These are phyloP conservation scores for Eutolmus rufibarbis DNA, from an alignment of 2,888 invertebrate species.

Conservation along the genomic window DNA sequence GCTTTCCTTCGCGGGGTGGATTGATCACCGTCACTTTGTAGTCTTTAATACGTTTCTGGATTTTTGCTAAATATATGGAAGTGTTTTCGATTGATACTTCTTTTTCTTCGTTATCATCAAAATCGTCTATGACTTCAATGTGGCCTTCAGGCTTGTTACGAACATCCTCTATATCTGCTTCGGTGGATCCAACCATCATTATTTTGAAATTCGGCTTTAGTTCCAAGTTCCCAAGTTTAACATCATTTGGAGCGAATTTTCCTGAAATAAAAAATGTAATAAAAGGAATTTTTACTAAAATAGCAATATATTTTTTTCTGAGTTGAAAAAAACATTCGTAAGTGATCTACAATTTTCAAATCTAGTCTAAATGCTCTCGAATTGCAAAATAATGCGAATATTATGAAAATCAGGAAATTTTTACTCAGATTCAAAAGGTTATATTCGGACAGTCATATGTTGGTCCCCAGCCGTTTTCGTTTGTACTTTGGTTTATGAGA, in stretches of 20 bases:
- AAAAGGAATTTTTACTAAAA: too few relatives aligned
- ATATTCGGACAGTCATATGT: too few relatives aligned
- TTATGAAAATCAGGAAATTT: too few relatives aligned
- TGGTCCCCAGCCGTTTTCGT: too few relatives aligned
- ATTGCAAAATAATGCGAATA: too few relatives aligned
- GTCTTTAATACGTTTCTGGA: slow-evolving; percentile 81
- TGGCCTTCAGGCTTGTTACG: slow-evolving; percentile 80
- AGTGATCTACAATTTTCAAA: too few relatives aligned
- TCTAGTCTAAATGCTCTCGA: too few relatives aligned
- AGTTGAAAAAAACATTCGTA: too few relatives aligned
- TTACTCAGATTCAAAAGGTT: too few relatives aligned
- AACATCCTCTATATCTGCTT: slow-evolving; percentile 88
- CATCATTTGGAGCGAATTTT: slow-evolving; percentile 82
- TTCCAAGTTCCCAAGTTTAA: slow-evolving; percentile 76
- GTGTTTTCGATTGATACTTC: slow-evolving; percentile 61
- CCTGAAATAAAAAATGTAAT: slow-evolving; percentile 65
- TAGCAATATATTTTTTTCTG: too few relatives aligned
- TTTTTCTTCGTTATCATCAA: slow-evolving; percentile 90
- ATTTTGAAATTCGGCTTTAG: slow-evolving; percentile 88
- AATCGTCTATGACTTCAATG: slow-evolving; percentile 88
- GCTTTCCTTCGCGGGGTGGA: slow-evolving; percentile 83
- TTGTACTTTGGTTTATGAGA: too few relatives aligned
- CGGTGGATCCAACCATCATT: slow-evolving; percentile 97
- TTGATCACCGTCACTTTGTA: slow-evolving; percentile 85
- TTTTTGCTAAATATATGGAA: slow-evolving; percentile 77